Base-by-base conservation (phyloP, 2,113 vertebrate genomes). In the Cettia cetti region DNA sequence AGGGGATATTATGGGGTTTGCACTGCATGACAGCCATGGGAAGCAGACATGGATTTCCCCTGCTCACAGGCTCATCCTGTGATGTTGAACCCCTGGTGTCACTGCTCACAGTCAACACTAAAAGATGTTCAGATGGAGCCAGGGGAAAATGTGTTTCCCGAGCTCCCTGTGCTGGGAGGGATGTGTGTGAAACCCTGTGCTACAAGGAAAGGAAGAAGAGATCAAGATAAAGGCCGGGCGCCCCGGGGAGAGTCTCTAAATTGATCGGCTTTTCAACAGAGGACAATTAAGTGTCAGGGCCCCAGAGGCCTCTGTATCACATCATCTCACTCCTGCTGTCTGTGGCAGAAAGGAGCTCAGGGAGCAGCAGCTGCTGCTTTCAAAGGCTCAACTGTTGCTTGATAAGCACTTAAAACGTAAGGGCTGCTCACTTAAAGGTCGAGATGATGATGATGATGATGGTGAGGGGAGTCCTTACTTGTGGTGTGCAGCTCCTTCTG, bases 271-370 rank as follows among this genome's bases (percentile, higher is more conserved):
- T 74, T 89, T 74, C 76, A 90, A 28, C 1, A 39, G 64, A 92
- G 33, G 47, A 92, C 86, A 86, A 78, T 77, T 26, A 74, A 92
- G 80, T 74, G 68, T 59, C 91, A 78, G 68, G 24, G 28, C 76
- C 72, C 71, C 35, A 13, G 63, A 70, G 72, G 89, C 54, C 37
- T 44, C 76, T 75, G 42, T 45, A 57, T 35, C 9, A 5, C 59
- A 54, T 53, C 82, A 56, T 47, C 45, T 57, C 54, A 9, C 56
- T 74, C 50, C 63, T 82, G 53, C 66, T 10, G 2, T 4, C 30
- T 0, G 0, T 31, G 75, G 57, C 54, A 91, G 63, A 39, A 79
- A 74, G 1, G 15, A 72, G 71, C 80, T 59, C 40, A 27, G 23
- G 30, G 35, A 66, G 50, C 57, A 45, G 59, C 44, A 40, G 84